A percentile compares a stretch with the other conserved stretches of the same genome.
Conservation (phyloP, 2,888 invertebrate genomes). For the Cheilosia variabilis region DNA sequence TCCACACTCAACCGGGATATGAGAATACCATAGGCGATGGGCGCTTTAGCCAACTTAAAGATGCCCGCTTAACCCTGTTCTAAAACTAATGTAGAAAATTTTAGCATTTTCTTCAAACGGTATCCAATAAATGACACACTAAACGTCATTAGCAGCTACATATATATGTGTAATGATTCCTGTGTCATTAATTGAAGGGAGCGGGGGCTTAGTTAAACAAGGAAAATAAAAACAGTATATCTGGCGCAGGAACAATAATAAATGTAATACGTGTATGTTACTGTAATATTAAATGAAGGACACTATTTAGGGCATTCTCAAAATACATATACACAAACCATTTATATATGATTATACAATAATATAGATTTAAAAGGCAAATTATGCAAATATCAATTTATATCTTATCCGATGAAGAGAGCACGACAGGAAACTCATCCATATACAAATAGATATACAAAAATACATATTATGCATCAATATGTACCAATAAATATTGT, state of each 20-base stretch:
- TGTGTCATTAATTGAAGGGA: constrained; percentile 22
- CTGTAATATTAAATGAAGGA: constrained; percentile 46
- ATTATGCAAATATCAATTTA: constrained; percentile 60
- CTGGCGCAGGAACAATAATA: constrained; percentile 54
- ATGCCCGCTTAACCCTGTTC: constrained; percentile 7
- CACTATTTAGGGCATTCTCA: constrained; percentile 69
- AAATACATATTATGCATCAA: constrained; percentile 30
- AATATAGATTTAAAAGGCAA: constrained; percentile 43
- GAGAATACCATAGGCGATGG: constrained; percentile 84
- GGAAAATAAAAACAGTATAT: constrained; percentile 9
- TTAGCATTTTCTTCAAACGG: constrained; percentile 10
- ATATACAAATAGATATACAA: constrained; percentile 49
- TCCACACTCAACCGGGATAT: constrained; percentile 86
- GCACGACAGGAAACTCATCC: constrained; percentile 61
- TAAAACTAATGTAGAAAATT: constrained; percentile 11
- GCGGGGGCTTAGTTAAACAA: neutral
- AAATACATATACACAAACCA: constrained; percentile 44
- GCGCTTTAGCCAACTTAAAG: constrained; percentile 3
- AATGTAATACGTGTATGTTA: neutral
- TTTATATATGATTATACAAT: constrained; percentile 55
- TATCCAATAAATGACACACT: constrained; percentile 27
- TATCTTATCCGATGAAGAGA: constrained; percentile 51
- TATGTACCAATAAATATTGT: constrained; percentile 18
- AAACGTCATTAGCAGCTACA: constrained; percentile 9
- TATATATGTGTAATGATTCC: constrained; percentile 14